phyloP scores from a whole-genome alignment of 2,888 invertebrate species.

The Eristalis pertinax region DNA sequence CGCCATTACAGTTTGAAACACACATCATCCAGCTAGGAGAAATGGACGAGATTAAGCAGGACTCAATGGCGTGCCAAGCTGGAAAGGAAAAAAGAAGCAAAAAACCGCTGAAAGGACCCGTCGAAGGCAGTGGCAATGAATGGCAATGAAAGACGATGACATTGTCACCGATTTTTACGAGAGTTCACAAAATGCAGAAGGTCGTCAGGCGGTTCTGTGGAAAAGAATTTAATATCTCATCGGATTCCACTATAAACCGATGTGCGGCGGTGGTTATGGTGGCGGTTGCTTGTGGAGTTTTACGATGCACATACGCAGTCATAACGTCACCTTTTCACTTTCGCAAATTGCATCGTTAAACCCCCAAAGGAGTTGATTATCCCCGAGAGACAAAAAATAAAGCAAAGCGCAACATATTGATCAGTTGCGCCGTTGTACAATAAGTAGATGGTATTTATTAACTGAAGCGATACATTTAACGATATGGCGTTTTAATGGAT shows the following conservation, averaged over 20 bases:
- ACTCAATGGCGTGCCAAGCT: neutral
- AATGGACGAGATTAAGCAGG: slow-evolving; percentile 37
- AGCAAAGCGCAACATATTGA: slow-evolving; percentile 63
- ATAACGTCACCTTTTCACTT: slow-evolving; percentile 70
- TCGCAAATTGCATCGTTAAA: slow-evolving; percentile 69
- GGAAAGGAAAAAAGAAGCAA: too few relatives aligned
- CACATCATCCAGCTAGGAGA: slow-evolving; percentile 21
- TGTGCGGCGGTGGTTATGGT: slow-evolving; percentile 4
- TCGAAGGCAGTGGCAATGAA: neutral
- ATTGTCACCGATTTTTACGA: slow-evolving; percentile 65
- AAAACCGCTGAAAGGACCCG: neutral
- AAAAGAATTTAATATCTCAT: slow-evolving; percentile 64
- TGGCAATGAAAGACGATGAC: slow-evolving; percentile 34
- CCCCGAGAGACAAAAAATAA: slow-evolving; percentile 28
- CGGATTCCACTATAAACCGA: slow-evolving; percentile 51
- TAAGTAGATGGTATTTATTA: slow-evolving; percentile 40
- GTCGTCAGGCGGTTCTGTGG: slow-evolving; percentile 8
- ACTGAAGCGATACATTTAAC: slow-evolving; percentile 44
- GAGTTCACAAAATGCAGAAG: slow-evolving; percentile 43
- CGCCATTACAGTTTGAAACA: slow-evolving; percentile 53
- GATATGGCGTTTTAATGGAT: slow-evolving; percentile 56
- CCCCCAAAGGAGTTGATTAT: slow-evolving; percentile 50
- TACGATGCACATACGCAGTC: slow-evolving; percentile 69
- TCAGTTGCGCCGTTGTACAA: slow-evolving; percentile 5
- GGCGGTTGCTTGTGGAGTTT: slow-evolving; percentile 23